Evolutionary conservation across 2,888 invertebrate genomes (phyloP), one percentile per base, ranked within the genome.

Genomic region (Hoplodrina blanda): DNA sequence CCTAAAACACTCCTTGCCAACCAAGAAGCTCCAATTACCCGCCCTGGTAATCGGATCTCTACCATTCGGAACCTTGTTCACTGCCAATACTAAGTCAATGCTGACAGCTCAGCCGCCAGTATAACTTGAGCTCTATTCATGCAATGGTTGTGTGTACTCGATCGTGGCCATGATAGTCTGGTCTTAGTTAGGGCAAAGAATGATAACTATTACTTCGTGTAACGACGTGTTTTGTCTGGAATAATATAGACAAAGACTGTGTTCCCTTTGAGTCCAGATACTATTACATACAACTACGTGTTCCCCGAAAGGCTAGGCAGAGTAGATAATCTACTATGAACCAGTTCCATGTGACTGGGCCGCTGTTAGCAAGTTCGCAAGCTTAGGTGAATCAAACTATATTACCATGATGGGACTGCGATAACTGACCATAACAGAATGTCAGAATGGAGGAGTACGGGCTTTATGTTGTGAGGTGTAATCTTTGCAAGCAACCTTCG

Each of bases 41-140:
- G 13, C 3, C 19, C 3, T 15, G 19, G 70, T 57, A 77, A 72
- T 69, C 50, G 25, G 46, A 77, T n/a, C 77, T 11, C 0, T 5
- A 37, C 33, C 25, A 37, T 69, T 69, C 44, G 11, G 50, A 17
- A n/a, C 33, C 44, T 52, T 76, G 69, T 69, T 52, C 37, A 25
- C 56, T 17, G 71, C 19, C 33, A 57, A 25, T 56, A 46, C 20
- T 44, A 20, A 68, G 19, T 44, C 44, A 50, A 20, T 69, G 44
- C 11, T 19, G 52, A 46, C 49, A 15, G 1, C 4, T 44, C 13
- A 19, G 2, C 0, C 2, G 11, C 60, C 60, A 56, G 17, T 25
- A 17, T n/a, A 17, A 15, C 41, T 59, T 56, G 74, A 52, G 11
- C 46, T 19, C 33, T 19, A 15, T 37, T 56, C 8, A 4, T 53